Percentiles rank a stretch among this genome's conserved stretches.
These are phyloP conservation scores for Rousettus madagascariensis DNA, from an alignment of 2,797 vertebrate genomes.

Conservation along the genomic window DNA sequence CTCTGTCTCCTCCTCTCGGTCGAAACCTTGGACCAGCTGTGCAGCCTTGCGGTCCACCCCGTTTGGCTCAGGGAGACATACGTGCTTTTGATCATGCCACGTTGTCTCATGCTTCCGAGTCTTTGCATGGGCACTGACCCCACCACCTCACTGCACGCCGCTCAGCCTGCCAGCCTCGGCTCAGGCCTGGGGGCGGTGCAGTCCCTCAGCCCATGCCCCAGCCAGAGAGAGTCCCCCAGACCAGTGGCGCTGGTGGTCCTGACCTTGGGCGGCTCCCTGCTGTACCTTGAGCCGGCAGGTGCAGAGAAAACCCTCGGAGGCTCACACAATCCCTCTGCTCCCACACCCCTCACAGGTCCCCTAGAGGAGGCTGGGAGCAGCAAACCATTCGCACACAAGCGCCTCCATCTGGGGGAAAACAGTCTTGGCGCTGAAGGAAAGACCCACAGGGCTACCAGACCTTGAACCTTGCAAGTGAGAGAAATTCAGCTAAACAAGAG, in stretches of 20 bases:
- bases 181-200: background rate
- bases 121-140: rapidly evolving
- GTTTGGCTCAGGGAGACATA: background rate
- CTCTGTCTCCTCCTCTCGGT: background rate
- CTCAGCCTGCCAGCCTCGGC: background rate
- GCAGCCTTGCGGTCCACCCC: background rate
- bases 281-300: background rate
- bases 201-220: too few species aligned
- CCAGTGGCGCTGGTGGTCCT: background rate
- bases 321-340: background rate
- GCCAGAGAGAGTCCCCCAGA: background rate
- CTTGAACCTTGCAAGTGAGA: background rate
- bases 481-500: background rate
- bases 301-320: background rate
- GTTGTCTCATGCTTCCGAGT: background rate
- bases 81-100: background rate
- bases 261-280: background rate
- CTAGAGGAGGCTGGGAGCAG: background rate
- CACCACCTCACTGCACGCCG: too few species aligned
- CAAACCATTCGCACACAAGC: background rate
- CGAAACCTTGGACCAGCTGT: background rate
- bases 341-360: background rate
- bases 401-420: background rate
- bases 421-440: background rate
- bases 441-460: background rate